Percentiles rank a stretch among this genome's conserved stretches.
phyloP scores from a whole-genome alignment of 2,797 vertebrate genomes.

The Myotis pilosus region DNA sequence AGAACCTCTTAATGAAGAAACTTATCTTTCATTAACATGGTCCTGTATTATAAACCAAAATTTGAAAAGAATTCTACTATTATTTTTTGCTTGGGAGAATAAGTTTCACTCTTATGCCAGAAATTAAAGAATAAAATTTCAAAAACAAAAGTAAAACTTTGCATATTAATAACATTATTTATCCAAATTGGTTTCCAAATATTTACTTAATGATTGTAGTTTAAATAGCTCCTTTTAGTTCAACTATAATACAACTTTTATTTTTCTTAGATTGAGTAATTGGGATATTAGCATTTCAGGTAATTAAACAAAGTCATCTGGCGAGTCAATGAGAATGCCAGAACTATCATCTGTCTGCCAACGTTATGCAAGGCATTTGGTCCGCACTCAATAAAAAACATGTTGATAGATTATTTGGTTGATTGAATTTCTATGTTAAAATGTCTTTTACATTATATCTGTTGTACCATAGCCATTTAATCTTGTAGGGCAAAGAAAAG shows the following conservation, averaged over 20 bases:
- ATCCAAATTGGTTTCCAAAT: conserved; percentile 18
- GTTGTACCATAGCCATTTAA: not conserved
- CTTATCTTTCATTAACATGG: conserved; percentile 74
- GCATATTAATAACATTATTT: not conserved
- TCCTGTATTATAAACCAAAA: conserved; percentile 63
- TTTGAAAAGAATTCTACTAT: conserved; percentile 62
- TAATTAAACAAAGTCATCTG: conserved; percentile 34
- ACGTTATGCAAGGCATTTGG: not conserved
- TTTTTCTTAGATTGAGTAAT: conserved; percentile 12
- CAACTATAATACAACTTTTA: not conserved
- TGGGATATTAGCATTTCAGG: conserved; percentile 20
- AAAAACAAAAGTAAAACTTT: conserved; percentile 34
- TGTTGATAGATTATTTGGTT: conserved; percentile 41
- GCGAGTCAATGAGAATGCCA: not conserved
- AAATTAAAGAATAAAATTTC: conserved; percentile 29
- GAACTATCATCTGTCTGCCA: conserved; percentile 28
- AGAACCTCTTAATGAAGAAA: conserved; percentile 78
- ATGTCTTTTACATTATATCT: conserved; percentile 8
- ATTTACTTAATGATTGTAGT: not conserved
- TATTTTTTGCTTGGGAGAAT: conserved; percentile 31
- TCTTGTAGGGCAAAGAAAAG: conserved; percentile 8
- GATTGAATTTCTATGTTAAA: conserved; percentile 11
- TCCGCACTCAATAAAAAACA: conserved; percentile 22
- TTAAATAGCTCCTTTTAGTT: not conserved
- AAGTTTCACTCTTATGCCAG: conserved; percentile 44